Evolutionary conservation across 2,113 vertebrate species (phyloP), one percentile per base, ranked within the genome.

Genomic region (Neofelis nebulosa): DNA sequence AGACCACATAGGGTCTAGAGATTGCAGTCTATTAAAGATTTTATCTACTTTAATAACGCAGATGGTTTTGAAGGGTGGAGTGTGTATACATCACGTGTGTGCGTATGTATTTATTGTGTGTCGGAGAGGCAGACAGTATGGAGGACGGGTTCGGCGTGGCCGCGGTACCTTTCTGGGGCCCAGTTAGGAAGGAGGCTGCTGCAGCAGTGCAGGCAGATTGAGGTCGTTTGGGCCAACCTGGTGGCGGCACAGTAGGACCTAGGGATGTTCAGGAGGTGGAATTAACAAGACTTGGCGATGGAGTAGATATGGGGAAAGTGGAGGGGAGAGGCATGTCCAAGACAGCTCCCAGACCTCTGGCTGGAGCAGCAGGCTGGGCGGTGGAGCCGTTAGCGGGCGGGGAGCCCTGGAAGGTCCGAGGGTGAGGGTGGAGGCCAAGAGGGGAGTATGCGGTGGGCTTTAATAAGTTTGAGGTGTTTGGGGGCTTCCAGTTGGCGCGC

Each of bases 1-100:
- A 50, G 50, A 29, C 18, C 57, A 6, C 2, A 0, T 3, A 21
- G 15, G 31, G 45, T 3, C 48, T 31, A 0, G 48, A 41, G 52
- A 23, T 48, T n/a, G 52, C 45, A 31, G 3, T 83, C 31, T 68
- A 11, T 65, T 41, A 2, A 21, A 14, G 65, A 33, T 41, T 29
- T 33, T 38, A 1, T 45, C 29, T 36, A 38, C 18, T 50, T n/a
- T 50, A 0, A 36, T 61, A 21, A 36, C 4, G 36, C 76, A 41
- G n/a, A 4, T 69, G 11, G 48, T 38, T 68, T 33, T 21, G 38
- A 31, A 82, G 45, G 38, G 48, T 31, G 7, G 10, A n/a, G 25
- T n/a, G 7, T 29, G 15, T 11, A 1, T 63, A 55, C 25, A 1
- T 27, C 50, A 2, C 57, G 36, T 48, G 36, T n/a, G 5, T 16